Percentiles rank a stretch among this genome's conserved stretches.
Evolutionary conservation across 2,888 invertebrate species (phyloP).

Genomic region (Tenthredo scrophulariae): DNA sequence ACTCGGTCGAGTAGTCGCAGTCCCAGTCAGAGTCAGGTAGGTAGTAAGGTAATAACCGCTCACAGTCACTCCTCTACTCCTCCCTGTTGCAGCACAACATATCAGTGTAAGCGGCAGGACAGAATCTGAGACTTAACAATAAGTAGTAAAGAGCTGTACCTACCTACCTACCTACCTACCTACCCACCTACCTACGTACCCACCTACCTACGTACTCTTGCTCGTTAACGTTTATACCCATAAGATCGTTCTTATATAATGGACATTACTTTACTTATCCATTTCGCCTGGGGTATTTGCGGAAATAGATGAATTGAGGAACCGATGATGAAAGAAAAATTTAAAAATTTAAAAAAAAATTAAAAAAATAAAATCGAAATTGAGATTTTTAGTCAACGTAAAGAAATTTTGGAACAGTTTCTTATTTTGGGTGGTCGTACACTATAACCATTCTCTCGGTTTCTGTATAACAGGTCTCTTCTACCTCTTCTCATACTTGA

Average conservation of each 20-base stretch:
- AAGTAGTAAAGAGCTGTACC: not conserved
- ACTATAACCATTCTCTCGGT: too few relatives aligned
- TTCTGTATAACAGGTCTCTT: too few relatives aligned
- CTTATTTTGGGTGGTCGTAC: too few relatives aligned
- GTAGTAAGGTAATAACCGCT: constrained; percentile 1
- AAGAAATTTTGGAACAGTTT: too few relatives aligned
- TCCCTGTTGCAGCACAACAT: not conserved
- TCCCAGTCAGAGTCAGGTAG: not conserved
- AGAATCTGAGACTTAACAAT: not conserved
- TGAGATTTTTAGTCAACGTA: too few relatives aligned
- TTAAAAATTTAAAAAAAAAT: too few relatives aligned
- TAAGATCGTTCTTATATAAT: not conserved
- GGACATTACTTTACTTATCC: not conserved
- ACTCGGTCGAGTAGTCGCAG: not conserved
- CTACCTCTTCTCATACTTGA: not conserved
- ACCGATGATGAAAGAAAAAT: too few relatives aligned
- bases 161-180: not conserved
- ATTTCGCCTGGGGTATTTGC: not conserved
- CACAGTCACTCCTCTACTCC: not conserved
- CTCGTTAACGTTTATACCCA: not conserved
- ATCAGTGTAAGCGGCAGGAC: not conserved
- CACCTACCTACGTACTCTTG: not conserved
- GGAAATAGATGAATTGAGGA: too few relatives aligned
- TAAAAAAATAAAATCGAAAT: too few relatives aligned
- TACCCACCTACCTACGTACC: not conserved